These are phyloP conservation scores for Tetanocera ferruginea DNA, from an alignment of 2,888 invertebrate species.

Conservation along the genomic window DNA sequence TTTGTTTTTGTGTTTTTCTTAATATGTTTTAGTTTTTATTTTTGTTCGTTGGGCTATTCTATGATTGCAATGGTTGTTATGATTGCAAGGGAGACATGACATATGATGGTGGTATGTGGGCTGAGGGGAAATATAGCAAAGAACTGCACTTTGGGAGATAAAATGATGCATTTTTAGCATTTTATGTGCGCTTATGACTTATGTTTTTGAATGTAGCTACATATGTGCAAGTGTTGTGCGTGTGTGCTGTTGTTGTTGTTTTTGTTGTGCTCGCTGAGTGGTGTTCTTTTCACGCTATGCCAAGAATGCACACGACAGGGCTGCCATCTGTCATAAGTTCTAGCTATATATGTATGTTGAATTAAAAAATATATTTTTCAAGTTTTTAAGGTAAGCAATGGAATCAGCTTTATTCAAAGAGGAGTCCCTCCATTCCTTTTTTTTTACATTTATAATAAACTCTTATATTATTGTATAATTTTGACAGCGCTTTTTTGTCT, in stretches of 20 bases:
- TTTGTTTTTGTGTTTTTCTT: not conserved
- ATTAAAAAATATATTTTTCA: not conserved
- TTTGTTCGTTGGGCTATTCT: not conserved
- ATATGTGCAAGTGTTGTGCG: not conserved
- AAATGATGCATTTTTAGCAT: not conserved
- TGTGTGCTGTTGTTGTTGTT: not conserved
- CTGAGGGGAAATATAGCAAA: no score
- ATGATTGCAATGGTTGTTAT: not conserved
- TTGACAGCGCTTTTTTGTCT: no score
- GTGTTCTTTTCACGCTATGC: constrained; percentile 28
- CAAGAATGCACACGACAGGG: constrained; percentile 8
- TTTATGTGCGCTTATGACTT: not conserved
- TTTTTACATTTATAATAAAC: no score
- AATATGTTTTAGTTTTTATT: not conserved
- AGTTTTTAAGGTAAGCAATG: not conserved
- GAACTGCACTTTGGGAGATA: not conserved
- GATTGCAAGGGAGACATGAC: no score
- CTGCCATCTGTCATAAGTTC: constrained; percentile 9
- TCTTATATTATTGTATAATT: no score
- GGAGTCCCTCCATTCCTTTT: no score
- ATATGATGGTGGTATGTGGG: not conserved
- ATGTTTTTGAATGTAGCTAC: not conserved
- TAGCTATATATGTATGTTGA: not conserved
- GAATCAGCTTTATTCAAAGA: no score
- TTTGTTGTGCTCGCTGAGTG: constrained; percentile 11